phyloP scores from a whole-genome alignment of 2,113 vertebrate species.

The Antigone vipio region DNA sequence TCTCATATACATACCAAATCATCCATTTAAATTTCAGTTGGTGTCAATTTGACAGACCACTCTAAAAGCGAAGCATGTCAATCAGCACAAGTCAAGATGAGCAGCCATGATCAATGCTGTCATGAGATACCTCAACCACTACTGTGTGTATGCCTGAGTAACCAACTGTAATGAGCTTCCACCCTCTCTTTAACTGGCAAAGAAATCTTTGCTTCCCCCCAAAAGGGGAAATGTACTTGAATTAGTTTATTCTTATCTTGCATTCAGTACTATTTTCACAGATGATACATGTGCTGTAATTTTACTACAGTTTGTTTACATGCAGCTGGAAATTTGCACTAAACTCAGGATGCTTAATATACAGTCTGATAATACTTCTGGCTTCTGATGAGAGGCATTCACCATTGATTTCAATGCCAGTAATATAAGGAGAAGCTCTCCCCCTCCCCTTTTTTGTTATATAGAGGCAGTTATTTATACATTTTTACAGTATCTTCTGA shows the following conservation, averaged over 20 bases:
- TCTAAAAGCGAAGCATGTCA: neutral
- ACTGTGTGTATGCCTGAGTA: neutral
- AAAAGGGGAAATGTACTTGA: neutral
- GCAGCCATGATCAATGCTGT: neutral
- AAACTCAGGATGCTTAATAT: neutral
- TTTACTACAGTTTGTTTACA: neutral
- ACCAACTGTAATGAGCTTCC: neutral
- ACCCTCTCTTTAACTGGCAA: neutral
- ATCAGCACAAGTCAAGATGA: neutral
- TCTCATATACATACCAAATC: neutral
- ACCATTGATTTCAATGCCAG: neutral
- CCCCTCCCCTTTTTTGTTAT: rapidly evolving
- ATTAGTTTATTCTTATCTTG: neutral
- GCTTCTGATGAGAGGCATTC: neutral
- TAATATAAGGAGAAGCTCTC: neutral
- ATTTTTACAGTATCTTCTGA: neutral
- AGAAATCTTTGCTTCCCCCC: neutral
- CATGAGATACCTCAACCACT: neutral
- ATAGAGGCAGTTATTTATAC: neutral
- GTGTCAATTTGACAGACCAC: neutral
- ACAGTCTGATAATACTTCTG: neutral
- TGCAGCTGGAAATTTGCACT: neutral
- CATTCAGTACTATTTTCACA: neutral
- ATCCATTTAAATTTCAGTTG: neutral
- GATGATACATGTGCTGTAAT: neutral